Evolutionary conservation across 2,113 vertebrate species (phyloP).

Genomic region (Hystrix cristata): DNA sequence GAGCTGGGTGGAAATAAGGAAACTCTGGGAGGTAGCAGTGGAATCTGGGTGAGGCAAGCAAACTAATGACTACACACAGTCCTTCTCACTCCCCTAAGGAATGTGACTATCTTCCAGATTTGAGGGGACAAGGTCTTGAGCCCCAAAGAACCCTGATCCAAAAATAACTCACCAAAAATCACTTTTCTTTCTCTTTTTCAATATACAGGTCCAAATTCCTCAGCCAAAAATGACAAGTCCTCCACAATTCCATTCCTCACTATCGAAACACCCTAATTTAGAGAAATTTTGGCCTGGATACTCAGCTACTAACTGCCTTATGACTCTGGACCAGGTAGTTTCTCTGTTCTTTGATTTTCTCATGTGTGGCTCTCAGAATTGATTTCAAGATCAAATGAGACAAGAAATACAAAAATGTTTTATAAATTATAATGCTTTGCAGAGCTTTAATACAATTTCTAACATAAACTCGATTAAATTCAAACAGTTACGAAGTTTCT

Average conservation of each 20-base stretch:
- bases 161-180: constrained; percentile 67
- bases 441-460: constrained; percentile 40
- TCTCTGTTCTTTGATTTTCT: constrained; percentile 19
- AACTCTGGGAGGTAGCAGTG: constrained; percentile 66
- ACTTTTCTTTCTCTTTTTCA: constrained; percentile 62
- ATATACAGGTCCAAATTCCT: constrained; percentile 28
- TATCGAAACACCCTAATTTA: not conserved
- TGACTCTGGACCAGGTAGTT: not conserved
- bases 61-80: constrained; percentile 9
- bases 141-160: not conserved
- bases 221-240: constrained; percentile 42
- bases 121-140: constrained; percentile 34
- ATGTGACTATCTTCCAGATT: not conserved
- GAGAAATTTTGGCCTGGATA: not conserved
- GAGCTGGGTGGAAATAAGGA: constrained; percentile 71
- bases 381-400: constrained; percentile 50
- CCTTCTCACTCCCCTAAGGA: constrained; percentile 58
- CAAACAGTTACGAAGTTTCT: constrained; percentile 43
- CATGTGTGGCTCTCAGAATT: not conserved
- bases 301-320: not conserved
- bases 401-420: constrained; percentile 31
- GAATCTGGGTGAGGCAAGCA: constrained; percentile 75
- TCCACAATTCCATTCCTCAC: not conserved
- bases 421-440: not conserved
- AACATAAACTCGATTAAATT: constrained; percentile 6